Percentiles rank a stretch among this genome's conserved stretches.
phyloP scores from a whole-genome alignment of 2,888 invertebrate species.

The Drosophila paramelanica region DNA sequence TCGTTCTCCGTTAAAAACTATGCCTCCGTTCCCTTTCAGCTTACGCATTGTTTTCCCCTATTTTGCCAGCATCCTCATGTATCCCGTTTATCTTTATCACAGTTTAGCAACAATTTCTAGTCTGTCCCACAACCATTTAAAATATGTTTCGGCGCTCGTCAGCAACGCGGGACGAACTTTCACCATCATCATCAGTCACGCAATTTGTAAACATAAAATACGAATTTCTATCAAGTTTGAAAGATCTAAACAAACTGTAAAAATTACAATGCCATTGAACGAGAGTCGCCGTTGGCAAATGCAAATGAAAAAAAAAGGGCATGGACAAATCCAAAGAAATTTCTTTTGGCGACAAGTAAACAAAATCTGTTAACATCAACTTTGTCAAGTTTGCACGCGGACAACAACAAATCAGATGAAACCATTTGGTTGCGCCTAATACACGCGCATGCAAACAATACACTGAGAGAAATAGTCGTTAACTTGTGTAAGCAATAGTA shows the following conservation, averaged over 20 bases:
- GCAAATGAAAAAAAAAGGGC: slow-evolving; percentile 14
- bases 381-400: slow-evolving; percentile 64
- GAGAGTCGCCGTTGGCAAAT: slow-evolving; percentile 20
- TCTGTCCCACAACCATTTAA: slow-evolving; percentile 23
- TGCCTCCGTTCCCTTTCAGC: too few species aligned
- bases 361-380: slow-evolving; percentile 68
- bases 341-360: slow-evolving; percentile 45
- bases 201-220: slow-evolving; percentile 60
- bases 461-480: slow-evolving; percentile 24
- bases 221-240: slow-evolving; percentile 46
- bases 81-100: not conserved
- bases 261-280: slow-evolving; percentile 63
- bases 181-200: slow-evolving; percentile 57
- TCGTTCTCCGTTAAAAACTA: too few species aligned
- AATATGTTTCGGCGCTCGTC: slow-evolving; percentile 37
- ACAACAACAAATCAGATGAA: slow-evolving; percentile 57
- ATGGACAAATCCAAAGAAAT: slow-evolving; percentile 24
- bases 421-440: slow-evolving; percentile 55
- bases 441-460: slow-evolving; percentile 38
- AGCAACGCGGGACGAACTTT: slow-evolving; percentile 29
- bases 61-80: not conserved
- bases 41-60: not conserved
- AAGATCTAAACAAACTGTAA: slow-evolving; percentile 64
- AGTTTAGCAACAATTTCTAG: slow-evolving; percentile 11
- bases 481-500: not conserved